A percentile compares a stretch with the other conserved stretches of the same genome.
These are phyloP conservation scores for Leptatherina wallacei DNA, from an alignment of 2,797 vertebrate genomes.

Conservation along the genomic window DNA sequence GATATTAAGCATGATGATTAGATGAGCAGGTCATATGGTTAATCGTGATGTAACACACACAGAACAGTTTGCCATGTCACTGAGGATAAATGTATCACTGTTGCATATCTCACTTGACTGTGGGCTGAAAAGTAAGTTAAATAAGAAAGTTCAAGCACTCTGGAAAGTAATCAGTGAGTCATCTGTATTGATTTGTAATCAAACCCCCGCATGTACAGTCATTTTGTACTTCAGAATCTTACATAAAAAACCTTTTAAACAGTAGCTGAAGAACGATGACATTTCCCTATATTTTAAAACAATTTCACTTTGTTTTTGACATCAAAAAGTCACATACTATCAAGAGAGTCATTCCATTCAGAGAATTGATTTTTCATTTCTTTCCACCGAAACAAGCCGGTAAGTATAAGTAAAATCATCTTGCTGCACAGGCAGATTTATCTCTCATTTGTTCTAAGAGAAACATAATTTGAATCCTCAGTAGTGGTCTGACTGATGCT, in stretches of 20 bases:
- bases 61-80: not conserved
- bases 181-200: constrained; percentile 64
- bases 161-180: constrained; percentile 55
- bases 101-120: constrained; percentile 1
- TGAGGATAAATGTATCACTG: not conserved
- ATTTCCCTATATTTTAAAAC: constrained; percentile 35
- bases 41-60: constrained; percentile 12
- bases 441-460: constrained; percentile 36
- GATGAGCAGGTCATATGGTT: constrained; percentile 5
- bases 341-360: constrained; percentile 32
- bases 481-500: constrained; percentile 20
- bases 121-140: constrained; percentile 35
- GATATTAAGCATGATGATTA: constrained; percentile 8
- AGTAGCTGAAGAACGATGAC: constrained; percentile 5
- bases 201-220: constrained; percentile 41
- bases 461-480: constrained; percentile 37
- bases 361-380: constrained; percentile 45
- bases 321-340: constrained; percentile 27
- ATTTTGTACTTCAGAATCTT: constrained; percentile 38
- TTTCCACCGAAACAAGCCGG: constrained; percentile 39
- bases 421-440: constrained; percentile 28
- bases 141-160: constrained; percentile 34
- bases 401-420: constrained; percentile 29
- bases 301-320: constrained; percentile 43
- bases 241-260: constrained; percentile 44